phyloP scores from a whole-genome alignment of 2,797 vertebrate genomes.

The Brotula barbata region DNA sequence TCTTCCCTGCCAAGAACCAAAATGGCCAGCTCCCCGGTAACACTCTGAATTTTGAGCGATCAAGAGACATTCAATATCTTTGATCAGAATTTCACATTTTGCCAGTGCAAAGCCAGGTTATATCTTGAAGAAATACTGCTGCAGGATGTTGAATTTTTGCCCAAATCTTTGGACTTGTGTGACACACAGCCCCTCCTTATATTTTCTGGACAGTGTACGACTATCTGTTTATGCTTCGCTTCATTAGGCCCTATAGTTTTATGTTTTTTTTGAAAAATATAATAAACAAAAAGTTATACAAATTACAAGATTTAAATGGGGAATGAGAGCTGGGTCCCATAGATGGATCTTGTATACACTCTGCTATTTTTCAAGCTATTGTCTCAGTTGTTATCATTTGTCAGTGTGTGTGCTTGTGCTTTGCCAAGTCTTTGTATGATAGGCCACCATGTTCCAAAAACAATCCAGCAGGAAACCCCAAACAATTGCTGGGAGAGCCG shows the following conservation, averaged over 20 bases:
- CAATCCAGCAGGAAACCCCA: slow-evolving; percentile 59
- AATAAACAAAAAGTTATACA: no score
- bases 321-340: no score
- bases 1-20: slow-evolving; percentile 38
- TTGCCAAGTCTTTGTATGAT: slow-evolving; percentile 35
- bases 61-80: slow-evolving; percentile 45
- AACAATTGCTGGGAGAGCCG: slow-evolving; percentile 54
- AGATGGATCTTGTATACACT: background rate
- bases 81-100: slow-evolving; percentile 40
- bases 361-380: slow-evolving; percentile 22
- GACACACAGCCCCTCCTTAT: background rate
- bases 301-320: no score
- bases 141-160: background rate
- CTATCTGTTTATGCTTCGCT: no score
- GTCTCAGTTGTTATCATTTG: slow-evolving; percentile 44
- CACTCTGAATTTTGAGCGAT: slow-evolving; percentile 41
- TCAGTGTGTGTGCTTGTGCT: slow-evolving; percentile 35
- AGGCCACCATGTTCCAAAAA: slow-evolving; percentile 47
- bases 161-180: slow-evolving; percentile 2
- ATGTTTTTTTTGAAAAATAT: no score
- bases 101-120: slow-evolving; percentile 20
- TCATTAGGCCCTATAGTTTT: no score
- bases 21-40: slow-evolving; percentile 35
- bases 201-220: no score
- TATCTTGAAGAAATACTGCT: slow-evolving; percentile 5